These are phyloP conservation scores for Rhagoletis pomonella DNA, from an alignment of 1,140 invertebrate species.

Conservation along the genomic window DNA sequence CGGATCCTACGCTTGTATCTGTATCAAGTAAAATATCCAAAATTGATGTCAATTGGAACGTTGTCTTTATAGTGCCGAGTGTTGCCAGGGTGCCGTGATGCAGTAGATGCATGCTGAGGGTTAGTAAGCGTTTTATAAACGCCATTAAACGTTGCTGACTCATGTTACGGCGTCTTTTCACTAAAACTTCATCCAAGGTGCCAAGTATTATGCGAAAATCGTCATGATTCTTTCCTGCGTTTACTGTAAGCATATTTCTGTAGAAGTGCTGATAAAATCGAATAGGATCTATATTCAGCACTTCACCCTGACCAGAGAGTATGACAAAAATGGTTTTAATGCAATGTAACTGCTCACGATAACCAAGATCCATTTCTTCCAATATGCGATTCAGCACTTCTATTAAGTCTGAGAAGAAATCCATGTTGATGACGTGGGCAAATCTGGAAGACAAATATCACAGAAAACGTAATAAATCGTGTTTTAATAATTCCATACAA, in stretches of 20 bases:
- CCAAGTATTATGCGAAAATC: slow-evolving; percentile 80
- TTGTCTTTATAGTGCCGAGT: slow-evolving; percentile 81
- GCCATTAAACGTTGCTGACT: slow-evolving; percentile 84
- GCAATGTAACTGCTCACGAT: slow-evolving; percentile 87
- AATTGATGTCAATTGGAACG: slow-evolving; percentile 80
- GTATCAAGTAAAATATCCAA: slow-evolving; percentile 85
- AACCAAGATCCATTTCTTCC: slow-evolving; percentile 79
- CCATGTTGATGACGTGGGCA: slow-evolving; percentile 95
- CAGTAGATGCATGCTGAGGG: slow-evolving; percentile 81
- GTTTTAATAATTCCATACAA: neutral
- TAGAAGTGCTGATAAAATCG: slow-evolving; percentile 90
- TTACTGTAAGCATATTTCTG: slow-evolving; percentile 78
- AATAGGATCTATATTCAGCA: slow-evolving; percentile 91
- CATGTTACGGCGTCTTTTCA: slow-evolving; percentile 83
- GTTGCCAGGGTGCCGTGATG: slow-evolving; percentile 83
- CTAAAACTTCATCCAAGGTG: slow-evolving; percentile 82
- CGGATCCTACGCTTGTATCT: slow-evolving; percentile 83
- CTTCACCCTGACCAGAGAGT: slow-evolving; percentile 89
- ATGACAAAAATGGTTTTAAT: slow-evolving; percentile 93
- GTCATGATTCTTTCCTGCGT: slow-evolving; percentile 78
- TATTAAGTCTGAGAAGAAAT: slow-evolving; percentile 96
- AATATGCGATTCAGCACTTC: slow-evolving; percentile 85
- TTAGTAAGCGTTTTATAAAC: slow-evolving; percentile 88
- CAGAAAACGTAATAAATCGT: neutral
- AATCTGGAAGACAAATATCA: slow-evolving; percentile 80